Evolutionary conservation across 2,888 invertebrate genomes (phyloP).

Genomic region (Petrophora chlorosata): DNA sequence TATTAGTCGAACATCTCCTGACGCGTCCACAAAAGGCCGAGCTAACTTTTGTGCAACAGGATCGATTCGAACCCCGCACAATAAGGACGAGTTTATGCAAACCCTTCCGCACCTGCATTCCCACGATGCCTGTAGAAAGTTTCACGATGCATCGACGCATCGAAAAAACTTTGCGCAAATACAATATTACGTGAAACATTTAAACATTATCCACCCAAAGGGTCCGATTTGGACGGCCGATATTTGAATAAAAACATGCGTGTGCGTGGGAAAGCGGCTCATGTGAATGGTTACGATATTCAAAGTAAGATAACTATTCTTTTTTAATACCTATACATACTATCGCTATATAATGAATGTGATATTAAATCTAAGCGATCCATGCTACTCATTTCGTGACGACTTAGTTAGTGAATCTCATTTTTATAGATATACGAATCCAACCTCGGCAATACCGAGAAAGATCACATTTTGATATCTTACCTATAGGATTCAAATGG

Average conservation of each 20-base stretch:
- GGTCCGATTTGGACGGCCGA: slow-evolving; percentile 57
- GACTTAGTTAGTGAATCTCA: too few species aligned
- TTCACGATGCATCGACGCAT: slow-evolving; percentile 48
- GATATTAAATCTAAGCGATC: too few species aligned
- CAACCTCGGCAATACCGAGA: too few species aligned
- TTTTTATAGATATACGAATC: too few species aligned
- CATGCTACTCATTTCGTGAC: too few species aligned
- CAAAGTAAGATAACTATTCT: slow-evolving; percentile 30
- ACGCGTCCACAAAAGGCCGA: slow-evolving; percentile 74
- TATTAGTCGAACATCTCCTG: slow-evolving; percentile 79
- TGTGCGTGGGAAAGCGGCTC: slow-evolving; percentile 65
- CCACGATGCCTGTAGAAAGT: slow-evolving; percentile 79
- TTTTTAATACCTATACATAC: not conserved
- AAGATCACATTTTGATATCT: too few species aligned
- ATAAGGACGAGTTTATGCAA: slow-evolving; percentile 54
- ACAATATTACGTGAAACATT: slow-evolving; percentile 74
- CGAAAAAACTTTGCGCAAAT: slow-evolving; percentile 77
- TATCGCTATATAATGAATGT: too few species aligned
- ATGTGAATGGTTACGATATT: slow-evolving; percentile 46
- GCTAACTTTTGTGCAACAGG: slow-evolving; percentile 79
- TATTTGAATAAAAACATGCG: slow-evolving; percentile 56
- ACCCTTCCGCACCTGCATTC: slow-evolving; percentile 83
- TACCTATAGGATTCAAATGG: not conserved
- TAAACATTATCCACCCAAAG: slow-evolving; percentile 65
- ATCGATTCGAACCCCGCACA: slow-evolving; percentile 54